These are phyloP conservation scores for Centrocercus urophasianus DNA, from an alignment of 2,113 vertebrate genomes.

Conservation along the genomic window DNA sequence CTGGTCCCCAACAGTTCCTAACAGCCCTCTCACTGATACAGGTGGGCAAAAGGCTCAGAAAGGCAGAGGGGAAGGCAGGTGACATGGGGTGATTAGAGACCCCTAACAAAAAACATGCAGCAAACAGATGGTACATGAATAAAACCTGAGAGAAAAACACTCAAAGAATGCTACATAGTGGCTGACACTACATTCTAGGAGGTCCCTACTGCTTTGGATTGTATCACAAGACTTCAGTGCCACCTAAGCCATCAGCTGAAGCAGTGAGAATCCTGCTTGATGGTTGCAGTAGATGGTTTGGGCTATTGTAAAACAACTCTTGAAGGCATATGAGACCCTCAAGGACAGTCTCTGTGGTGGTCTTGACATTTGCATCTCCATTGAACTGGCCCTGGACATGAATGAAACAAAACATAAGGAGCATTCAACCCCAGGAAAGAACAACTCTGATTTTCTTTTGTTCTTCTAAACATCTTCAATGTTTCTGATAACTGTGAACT, in stretches of 20 bases:
- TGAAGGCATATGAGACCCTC: not conserved
- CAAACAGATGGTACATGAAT: not conserved
- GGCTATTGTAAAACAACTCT: accelerated
- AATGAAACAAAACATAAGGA: not conserved
- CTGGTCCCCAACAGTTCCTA: accelerated
- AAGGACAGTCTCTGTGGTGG: not conserved
- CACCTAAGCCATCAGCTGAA: not conserved
- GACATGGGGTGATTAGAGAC: accelerated
- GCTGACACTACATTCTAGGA: not conserved
- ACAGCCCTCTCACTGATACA: not conserved
- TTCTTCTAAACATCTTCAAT: not conserved
- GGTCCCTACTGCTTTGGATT: not conserved
- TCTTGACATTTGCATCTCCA: not conserved
- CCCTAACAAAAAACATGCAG: not conserved
- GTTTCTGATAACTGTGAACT: not conserved
- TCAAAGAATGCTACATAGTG: not conserved
- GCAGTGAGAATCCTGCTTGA: not conserved
- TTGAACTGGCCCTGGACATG: no score
- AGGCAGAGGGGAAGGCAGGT: not conserved
- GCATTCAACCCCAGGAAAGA: not conserved
- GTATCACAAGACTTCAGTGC: not conserved
- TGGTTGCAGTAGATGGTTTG: accelerated
- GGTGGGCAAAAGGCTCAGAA: not conserved
- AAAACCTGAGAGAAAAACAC: not conserved
- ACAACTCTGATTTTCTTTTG: not conserved